A percentile compares a stretch with the other conserved stretches of the same genome.
Evolutionary conservation across 2,797 vertebrate genomes (phyloP).

Genomic region (Rhinogobio ventralis): DNA sequence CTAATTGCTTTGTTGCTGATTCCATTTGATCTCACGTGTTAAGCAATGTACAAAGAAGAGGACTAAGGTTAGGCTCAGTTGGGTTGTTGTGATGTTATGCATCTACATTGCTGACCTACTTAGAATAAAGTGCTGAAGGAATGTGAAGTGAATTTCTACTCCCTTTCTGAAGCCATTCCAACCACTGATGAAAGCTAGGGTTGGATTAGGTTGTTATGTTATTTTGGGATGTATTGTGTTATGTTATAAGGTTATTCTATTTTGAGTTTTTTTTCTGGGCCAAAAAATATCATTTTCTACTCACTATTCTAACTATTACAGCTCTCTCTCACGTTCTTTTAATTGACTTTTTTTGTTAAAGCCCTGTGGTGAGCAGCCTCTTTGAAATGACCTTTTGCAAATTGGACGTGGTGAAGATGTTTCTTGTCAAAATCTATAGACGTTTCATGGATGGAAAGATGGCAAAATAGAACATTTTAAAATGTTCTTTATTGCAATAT

Average conservation of each 20-base stretch:
- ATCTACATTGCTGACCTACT: conserved; percentile 11
- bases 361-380: neutral
- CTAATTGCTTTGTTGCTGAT: neutral
- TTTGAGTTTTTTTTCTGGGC: neutral
- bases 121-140: neutral
- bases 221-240: neutral
- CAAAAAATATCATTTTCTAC: neutral
- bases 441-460: conserved; percentile 1
- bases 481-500: neutral
- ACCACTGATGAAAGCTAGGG: neutral
- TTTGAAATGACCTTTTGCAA: conserved; percentile 32
- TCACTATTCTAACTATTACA: neutral
- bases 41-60: neutral
- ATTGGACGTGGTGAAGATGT: conserved; percentile 17
- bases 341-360: conserved; percentile 14
- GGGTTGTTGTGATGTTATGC: neutral
- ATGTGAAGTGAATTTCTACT: neutral
- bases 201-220: neutral
- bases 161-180: neutral
- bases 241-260: neutral
- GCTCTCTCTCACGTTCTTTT: neutral
- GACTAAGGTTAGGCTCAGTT: neutral
- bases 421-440: conserved; percentile 31
- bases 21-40: neutral
- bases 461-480: neutral